These are phyloP conservation scores for Plecotus auritus DNA, from an alignment of 2,113 vertebrate species.

Conservation along the genomic window DNA sequence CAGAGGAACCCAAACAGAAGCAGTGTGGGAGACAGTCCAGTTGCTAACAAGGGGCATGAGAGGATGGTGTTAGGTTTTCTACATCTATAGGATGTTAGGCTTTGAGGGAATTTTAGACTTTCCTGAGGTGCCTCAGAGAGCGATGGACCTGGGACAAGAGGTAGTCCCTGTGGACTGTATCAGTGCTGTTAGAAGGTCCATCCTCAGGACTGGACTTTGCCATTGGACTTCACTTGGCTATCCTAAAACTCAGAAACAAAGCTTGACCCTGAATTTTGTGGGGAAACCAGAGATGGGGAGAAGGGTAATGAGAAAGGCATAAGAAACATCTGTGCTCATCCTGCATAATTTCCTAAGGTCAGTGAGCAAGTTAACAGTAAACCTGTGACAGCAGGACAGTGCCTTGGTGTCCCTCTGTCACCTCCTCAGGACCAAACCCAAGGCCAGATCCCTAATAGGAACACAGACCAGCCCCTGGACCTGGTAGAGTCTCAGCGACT, in stretches of 20 bases:
- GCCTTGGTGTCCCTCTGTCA: not conserved
- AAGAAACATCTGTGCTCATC: not conserved
- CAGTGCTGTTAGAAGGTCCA: not conserved
- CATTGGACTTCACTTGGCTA: not conserved
- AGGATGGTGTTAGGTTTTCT: not conserved
- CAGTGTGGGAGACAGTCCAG: not conserved
- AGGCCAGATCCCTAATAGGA: accelerated
- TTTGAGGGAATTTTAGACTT: not conserved
- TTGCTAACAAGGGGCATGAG: not conserved
- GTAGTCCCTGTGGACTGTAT: accelerated
- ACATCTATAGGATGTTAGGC: not conserved
- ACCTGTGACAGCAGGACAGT: not conserved
- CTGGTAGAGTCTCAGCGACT: not conserved
- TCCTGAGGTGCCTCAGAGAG: not conserved
- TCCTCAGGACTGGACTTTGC: too few relatives aligned
- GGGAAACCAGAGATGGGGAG: not conserved
- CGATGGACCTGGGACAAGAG: not conserved
- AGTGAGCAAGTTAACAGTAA: not conserved
- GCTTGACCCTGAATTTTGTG: not conserved
- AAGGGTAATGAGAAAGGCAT: not conserved
- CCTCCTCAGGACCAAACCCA: not conserved
- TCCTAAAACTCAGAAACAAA: not conserved
- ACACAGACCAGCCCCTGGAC: not conserved
- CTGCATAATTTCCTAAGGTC: not conserved
- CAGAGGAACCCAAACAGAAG: not conserved